A percentile compares a stretch with the other conserved stretches of the same genome.
phyloP scores from a whole-genome alignment of 2,888 invertebrate genomes.

The Caenorhabditis sinica region DNA sequence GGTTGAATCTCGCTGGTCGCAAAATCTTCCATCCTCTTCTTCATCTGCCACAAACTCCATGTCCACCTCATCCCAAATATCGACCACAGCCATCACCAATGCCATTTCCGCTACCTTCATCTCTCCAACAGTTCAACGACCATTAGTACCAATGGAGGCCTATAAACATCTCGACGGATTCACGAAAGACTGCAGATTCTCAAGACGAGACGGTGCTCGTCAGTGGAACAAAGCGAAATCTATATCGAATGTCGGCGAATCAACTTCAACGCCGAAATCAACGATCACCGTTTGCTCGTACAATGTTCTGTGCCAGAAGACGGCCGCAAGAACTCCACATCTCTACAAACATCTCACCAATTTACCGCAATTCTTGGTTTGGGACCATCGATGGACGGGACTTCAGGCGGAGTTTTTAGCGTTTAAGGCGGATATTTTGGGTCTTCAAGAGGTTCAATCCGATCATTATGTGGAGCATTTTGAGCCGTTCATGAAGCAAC shows the following conservation, averaged over 20 bases:
- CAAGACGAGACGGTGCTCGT: neutral
- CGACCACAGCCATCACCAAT: neutral
- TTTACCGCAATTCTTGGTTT: slow-evolving; percentile 56
- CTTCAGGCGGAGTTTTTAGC: slow-evolving; percentile 71
- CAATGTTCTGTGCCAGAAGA: slow-evolving; percentile 79
- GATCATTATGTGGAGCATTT: slow-evolving; percentile 53
- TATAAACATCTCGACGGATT: slow-evolving; percentile 25
- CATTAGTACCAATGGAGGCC: too few species aligned
- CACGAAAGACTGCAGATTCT: slow-evolving; percentile 17
- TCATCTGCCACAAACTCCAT: neutral
- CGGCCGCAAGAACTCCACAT: slow-evolving; percentile 67
- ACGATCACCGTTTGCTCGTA: slow-evolving; percentile 71
- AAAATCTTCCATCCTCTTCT: neutral
- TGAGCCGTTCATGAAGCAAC: slow-evolving; percentile 59
- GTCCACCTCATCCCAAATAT: neutral
- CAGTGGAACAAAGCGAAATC: neutral
- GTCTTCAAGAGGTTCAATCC: slow-evolving; percentile 81
- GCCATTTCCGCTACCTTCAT: neutral
- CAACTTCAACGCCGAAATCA: neutral
- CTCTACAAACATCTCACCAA: slow-evolving; percentile 70
- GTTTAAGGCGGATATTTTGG: slow-evolving; percentile 78
- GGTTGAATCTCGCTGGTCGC: slow-evolving; percentile 12
- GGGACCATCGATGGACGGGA: slow-evolving; percentile 73
- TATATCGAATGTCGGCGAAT: neutral
- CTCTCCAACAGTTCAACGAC: neutral